Evolutionary conservation across 2,797 vertebrate genomes (phyloP).

Genomic region (Phoebastria nigripes): DNA sequence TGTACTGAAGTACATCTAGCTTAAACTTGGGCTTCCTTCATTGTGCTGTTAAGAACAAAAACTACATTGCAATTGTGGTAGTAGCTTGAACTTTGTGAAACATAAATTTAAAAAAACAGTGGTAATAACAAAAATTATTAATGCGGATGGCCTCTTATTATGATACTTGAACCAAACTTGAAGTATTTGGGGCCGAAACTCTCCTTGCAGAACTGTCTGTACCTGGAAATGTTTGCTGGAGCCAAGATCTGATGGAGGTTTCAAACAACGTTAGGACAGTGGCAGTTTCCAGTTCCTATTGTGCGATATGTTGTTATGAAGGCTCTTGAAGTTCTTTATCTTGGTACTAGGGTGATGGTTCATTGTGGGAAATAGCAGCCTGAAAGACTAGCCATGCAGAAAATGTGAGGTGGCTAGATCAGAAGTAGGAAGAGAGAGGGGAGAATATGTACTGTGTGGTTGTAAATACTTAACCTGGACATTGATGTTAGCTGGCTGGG

Average conservation of each 20-base stretch:
- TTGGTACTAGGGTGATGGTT: neutral
- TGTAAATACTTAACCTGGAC: neutral
- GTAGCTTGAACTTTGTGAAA: neutral
- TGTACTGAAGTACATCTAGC: neutral
- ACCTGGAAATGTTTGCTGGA: neutral
- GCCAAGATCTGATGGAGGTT: neutral
- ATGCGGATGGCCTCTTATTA: neutral
- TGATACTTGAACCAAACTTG: neutral
- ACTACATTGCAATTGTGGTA: neutral
- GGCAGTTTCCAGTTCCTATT: neutral
- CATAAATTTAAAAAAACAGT: neutral
- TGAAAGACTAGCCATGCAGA: neutral
- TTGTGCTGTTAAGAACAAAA: neutral
- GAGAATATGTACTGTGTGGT: fast-evolving
- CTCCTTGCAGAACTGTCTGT: neutral
- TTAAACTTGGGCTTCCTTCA: neutral
- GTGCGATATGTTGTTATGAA: neutral
- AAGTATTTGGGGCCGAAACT: neutral
- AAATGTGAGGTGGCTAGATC: neutral
- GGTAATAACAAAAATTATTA: neutral
- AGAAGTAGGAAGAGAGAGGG: neutral
- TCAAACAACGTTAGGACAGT: neutral
- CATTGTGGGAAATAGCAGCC: neutral
- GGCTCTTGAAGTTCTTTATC: neutral
- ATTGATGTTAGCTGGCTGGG: neutral